These are phyloP conservation scores for Ceuthmochares aereus DNA, from an alignment of 2,113 vertebrate genomes.

Conservation along the genomic window DNA sequence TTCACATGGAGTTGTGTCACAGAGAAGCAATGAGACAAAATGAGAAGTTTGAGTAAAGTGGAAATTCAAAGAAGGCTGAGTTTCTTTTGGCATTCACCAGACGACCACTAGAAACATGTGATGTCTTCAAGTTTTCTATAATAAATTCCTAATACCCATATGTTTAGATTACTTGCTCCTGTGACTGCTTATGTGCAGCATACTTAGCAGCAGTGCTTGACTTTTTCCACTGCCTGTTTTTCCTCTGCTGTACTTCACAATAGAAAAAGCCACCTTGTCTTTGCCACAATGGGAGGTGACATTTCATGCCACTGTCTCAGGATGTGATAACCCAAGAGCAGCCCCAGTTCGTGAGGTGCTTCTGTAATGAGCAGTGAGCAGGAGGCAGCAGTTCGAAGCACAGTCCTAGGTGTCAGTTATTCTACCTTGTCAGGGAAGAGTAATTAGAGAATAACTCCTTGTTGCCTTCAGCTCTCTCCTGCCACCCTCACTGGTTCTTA, in stretches of 20 bases:
- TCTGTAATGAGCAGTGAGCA: neutral
- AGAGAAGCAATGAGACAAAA: neutral
- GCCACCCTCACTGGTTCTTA: neutral
- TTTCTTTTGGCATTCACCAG: neutral
- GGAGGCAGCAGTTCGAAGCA: neutral
- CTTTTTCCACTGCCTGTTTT: neutral
- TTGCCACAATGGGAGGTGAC: neutral
- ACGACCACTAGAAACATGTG: neutral
- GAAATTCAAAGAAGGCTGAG: neutral
- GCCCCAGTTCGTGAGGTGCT: neutral
- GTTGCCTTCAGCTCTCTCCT: neutral
- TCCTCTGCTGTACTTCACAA: neutral
- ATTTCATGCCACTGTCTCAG: neutral
- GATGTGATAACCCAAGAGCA: neutral
- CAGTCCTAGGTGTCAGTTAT: neutral
- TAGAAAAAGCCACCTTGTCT: neutral
- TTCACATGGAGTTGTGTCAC: neutral
- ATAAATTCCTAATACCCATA: neutral
- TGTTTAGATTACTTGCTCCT: neutral
- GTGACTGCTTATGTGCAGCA: neutral
- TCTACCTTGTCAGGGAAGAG: neutral
- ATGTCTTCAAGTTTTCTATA: neutral
- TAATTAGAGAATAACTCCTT: constrained; percentile 10
- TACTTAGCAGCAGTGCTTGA: neutral
- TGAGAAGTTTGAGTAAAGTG: neutral